Percentiles rank a stretch among this genome's conserved stretches.
Evolutionary conservation across 2,888 invertebrate genomes (phyloP).

Genomic region (Parnassius glacialis): DNA sequence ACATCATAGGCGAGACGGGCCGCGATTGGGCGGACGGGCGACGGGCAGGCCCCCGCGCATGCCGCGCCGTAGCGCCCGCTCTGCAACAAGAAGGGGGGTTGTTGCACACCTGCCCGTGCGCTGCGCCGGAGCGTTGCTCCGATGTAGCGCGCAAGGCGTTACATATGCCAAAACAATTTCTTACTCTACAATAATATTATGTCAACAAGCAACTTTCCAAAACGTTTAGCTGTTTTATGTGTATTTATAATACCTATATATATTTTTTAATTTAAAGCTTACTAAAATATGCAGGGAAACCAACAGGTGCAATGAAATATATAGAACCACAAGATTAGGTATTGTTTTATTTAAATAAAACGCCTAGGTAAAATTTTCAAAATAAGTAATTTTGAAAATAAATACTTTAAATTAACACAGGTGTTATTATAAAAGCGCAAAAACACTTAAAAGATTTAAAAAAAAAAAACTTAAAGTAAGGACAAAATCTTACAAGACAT

Average conservation of each 20-base stretch:
- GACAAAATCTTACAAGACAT: conserved; percentile 22
- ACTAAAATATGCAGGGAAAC: too few species aligned
- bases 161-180: conserved; percentile 26
- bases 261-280: too few species aligned
- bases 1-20: conserved; percentile 94
- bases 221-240: conserved; percentile 8
- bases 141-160: conserved; percentile 20
- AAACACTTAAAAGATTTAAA: background rate
- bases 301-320: too few species aligned
- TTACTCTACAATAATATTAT: conserved; percentile 1
- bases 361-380: too few species aligned
- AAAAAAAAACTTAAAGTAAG: conserved; percentile 10
- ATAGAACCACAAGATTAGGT: too few species aligned
- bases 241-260: too few species aligned
- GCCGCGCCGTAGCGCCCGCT: conserved; percentile 73
- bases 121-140: conserved; percentile 38
- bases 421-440: too few species aligned
- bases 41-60: conserved; percentile 79
- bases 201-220: conserved; percentile 44
- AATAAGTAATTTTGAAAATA: too few species aligned
- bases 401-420: too few species aligned
- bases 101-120: conserved; percentile 71
- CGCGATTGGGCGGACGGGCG: conserved; percentile 90
- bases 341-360: too few species aligned
- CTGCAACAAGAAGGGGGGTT: conserved; percentile 67